phyloP scores from a whole-genome alignment of 2,113 vertebrate species.

The Hemiprocne comata region DNA sequence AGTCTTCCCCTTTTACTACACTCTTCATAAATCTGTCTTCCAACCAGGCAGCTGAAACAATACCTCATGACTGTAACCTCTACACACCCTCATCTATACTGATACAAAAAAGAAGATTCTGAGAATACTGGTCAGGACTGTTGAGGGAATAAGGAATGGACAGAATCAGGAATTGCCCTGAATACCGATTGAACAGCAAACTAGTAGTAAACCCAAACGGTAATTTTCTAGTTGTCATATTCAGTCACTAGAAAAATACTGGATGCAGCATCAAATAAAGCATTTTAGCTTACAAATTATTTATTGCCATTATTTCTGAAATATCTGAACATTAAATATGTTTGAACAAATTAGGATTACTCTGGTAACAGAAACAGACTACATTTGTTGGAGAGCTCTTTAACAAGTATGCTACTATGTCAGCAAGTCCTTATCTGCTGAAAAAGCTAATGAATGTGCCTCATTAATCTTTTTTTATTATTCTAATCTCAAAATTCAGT shows the following conservation, averaged over 20 bases:
- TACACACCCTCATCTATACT: neutral
- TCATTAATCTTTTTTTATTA: neutral
- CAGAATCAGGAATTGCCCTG: neutral
- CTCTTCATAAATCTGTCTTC: neutral
- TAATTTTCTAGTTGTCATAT: neutral
- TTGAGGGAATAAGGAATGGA: neutral
- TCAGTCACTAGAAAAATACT: neutral
- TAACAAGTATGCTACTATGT: neutral
- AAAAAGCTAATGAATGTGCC: neutral
- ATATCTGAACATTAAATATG: neutral
- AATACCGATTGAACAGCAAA: neutral
- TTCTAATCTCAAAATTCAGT: neutral
- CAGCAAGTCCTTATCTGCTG: neutral
- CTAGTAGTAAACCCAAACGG: neutral
- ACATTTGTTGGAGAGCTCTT: neutral
- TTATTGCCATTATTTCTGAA: neutral
- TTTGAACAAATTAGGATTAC: neutral
- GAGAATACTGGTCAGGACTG: neutral
- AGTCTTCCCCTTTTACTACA: neutral
- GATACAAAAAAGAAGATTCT: neutral
- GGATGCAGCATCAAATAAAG: neutral
- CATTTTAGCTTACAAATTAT: neutral
- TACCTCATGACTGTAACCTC: neutral
- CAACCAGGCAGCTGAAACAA: neutral
- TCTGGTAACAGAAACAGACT: neutral